Conservation (phyloP, 30 jellyfish, hydroid and myxozoan species). For the Aurelia sp. region DNA sequence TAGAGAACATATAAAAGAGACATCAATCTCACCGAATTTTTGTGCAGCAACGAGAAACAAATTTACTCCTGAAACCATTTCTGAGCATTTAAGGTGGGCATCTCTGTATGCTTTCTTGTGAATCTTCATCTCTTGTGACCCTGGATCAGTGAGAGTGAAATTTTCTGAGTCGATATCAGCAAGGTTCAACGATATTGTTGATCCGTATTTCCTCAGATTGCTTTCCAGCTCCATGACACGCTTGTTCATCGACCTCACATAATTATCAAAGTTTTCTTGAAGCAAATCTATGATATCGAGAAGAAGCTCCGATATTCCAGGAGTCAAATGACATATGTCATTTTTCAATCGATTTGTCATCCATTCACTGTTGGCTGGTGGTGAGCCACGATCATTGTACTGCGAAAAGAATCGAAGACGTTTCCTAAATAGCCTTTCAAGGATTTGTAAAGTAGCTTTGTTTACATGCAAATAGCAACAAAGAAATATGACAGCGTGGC, state of each 20-base stretch:
- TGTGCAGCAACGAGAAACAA: conserved; percentile 20
- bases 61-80: conserved; percentile 46
- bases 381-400: no score
- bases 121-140: conserved; percentile 17
- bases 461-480: no score
- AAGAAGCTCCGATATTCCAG: conserved; percentile 61
- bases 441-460: no score
- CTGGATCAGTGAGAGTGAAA: conserved; percentile 13
- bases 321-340: conserved; percentile 65
- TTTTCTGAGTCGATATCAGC: conserved; percentile 25
- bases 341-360: conserved; percentile 29
- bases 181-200: conserved; percentile 38
- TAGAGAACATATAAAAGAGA: no score
- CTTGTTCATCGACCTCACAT: conserved; percentile 34
- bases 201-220: conserved; percentile 40
- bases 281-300: conserved; percentile 54
- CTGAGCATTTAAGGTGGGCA: conserved; percentile 34
- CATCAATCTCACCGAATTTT: neutral
- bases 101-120: conserved; percentile 27
- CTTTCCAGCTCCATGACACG: conserved; percentile 47
- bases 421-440: no score
- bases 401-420: no score
- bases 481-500: no score
- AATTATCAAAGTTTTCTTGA: conserved; percentile 54
- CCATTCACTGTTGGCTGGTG: neutral